Evolutionary conservation across 2,888 invertebrate species (phyloP).

Genomic region (Heliconius ethilla): DNA sequence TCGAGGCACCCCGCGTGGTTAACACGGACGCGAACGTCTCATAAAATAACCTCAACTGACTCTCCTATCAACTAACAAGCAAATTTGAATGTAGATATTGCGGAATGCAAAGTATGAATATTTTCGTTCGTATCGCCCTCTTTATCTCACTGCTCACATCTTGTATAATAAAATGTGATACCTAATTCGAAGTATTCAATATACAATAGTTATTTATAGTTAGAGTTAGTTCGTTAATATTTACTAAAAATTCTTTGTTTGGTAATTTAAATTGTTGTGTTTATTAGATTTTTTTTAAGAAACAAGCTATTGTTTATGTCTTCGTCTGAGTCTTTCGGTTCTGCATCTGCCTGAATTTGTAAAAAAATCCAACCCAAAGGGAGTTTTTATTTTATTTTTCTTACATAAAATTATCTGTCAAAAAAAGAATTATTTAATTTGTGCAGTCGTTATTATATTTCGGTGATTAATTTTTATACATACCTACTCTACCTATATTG

Average conservation of each 20-base stretch:
- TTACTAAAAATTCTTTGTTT: neutral
- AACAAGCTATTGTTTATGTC: neutral
- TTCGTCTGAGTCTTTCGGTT: neutral
- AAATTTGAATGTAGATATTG: slow-evolving; percentile 26
- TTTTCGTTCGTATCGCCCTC: slow-evolving; percentile 20
- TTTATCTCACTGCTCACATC: slow-evolving; percentile 21
- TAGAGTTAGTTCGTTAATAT: neutral
- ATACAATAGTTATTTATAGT: slow-evolving; percentile 9
- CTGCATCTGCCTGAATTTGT: too few species aligned
- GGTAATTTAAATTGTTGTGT: neutral
- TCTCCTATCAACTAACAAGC: slow-evolving; percentile 26
- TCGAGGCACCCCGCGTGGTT: slow-evolving; percentile 31
- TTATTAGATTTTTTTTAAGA: neutral
- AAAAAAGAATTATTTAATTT: neutral
- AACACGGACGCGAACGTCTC: slow-evolving; percentile 28
- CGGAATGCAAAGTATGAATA: slow-evolving; percentile 23
- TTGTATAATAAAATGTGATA: slow-evolving; percentile 10
- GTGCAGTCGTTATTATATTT: neutral
- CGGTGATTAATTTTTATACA: too few species aligned
- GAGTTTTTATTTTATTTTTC: neutral
- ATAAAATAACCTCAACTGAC: slow-evolving; percentile 30
- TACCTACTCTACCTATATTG: too few species aligned
- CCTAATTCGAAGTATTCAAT: slow-evolving; percentile 16
- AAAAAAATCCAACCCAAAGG: neutral
- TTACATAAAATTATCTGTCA: neutral